These are phyloP conservation scores for Drosophila atripex DNA, from an alignment of 2,888 invertebrate genomes.

Conservation along the genomic window DNA sequence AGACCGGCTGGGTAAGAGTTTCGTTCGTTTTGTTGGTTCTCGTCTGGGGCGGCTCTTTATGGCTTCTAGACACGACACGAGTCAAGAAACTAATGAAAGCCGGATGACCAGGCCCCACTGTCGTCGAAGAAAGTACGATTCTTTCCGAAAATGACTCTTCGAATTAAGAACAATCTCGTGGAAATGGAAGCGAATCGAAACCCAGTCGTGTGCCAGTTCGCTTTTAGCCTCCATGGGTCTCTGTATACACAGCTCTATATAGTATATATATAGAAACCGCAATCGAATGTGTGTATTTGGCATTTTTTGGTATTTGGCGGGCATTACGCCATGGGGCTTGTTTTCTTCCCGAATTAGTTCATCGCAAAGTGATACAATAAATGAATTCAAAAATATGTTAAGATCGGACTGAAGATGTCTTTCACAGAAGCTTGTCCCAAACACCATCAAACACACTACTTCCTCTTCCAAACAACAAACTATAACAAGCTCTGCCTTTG, in stretches of 20 bases:
- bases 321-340: slow-evolving; percentile 22
- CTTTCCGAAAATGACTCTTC: slow-evolving; percentile 8
- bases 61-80: slow-evolving; percentile 24
- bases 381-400: slow-evolving; percentile 17
- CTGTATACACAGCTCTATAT: neutral
- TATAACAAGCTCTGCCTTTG: neutral
- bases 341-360: slow-evolving; percentile 48
- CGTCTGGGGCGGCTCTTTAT: slow-evolving; percentile 25
- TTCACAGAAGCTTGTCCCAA: neutral
- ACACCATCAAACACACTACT: neutral
- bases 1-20: too few relatives aligned
- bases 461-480: too few relatives aligned
- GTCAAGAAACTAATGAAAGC: slow-evolving; percentile 29
- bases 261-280: slow-evolving; percentile 2
- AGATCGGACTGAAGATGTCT: too few relatives aligned
- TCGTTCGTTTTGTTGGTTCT: too few relatives aligned
- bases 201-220: slow-evolving; percentile 60
- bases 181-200: slow-evolving; percentile 21
- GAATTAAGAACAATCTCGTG: slow-evolving; percentile 19
- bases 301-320: slow-evolving; percentile 16
- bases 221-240: slow-evolving; percentile 48
- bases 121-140: slow-evolving; percentile 24
- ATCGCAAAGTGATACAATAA: slow-evolving; percentile 43
- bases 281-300: slow-evolving; percentile 18
- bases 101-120: slow-evolving; percentile 3